These are phyloP conservation scores for Leptoclinus maculatus DNA, from an alignment of 2,797 vertebrate species.

Conservation along the genomic window DNA sequence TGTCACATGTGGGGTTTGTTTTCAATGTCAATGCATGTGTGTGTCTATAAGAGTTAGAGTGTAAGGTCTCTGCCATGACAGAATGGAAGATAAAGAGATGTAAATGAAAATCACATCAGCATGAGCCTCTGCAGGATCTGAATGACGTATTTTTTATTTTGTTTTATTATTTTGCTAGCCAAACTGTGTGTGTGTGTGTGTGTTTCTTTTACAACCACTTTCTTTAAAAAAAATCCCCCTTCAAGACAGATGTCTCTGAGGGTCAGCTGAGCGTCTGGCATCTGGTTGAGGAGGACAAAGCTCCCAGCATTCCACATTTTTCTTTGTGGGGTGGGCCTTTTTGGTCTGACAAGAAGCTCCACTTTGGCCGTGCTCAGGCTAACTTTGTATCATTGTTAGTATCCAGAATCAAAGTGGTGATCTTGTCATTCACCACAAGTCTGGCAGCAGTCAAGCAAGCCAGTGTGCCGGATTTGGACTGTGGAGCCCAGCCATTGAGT, in stretches of 20 bases:
- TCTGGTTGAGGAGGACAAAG: too few species aligned
- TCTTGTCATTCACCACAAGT: neutral
- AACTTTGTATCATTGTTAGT: neutral
- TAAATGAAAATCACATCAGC: neutral
- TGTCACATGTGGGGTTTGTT: neutral
- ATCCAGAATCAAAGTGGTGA: neutral
- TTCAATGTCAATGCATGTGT: neutral
- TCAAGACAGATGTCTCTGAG: too few species aligned
- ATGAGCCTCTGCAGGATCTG: neutral
- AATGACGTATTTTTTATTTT: neutral
- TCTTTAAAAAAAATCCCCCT: too few species aligned
- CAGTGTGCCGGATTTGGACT: too few species aligned
- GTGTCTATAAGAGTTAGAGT: neutral
- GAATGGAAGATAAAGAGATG: slow-evolving; percentile 1
- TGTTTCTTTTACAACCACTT: too few species aligned
- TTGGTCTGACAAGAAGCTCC: neutral
- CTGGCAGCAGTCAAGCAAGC: too few species aligned
- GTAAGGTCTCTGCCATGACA: neutral
- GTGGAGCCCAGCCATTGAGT: neutral
- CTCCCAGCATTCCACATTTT: neutral
- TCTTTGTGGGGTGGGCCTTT: neutral
- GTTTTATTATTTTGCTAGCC: too few species aligned
- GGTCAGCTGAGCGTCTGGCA: too few species aligned
- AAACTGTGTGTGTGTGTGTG: too few species aligned
- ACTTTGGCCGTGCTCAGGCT: neutral